Evolutionary conservation across 2,888 invertebrate species (phyloP).

Genomic region (Pterostichus niger): DNA sequence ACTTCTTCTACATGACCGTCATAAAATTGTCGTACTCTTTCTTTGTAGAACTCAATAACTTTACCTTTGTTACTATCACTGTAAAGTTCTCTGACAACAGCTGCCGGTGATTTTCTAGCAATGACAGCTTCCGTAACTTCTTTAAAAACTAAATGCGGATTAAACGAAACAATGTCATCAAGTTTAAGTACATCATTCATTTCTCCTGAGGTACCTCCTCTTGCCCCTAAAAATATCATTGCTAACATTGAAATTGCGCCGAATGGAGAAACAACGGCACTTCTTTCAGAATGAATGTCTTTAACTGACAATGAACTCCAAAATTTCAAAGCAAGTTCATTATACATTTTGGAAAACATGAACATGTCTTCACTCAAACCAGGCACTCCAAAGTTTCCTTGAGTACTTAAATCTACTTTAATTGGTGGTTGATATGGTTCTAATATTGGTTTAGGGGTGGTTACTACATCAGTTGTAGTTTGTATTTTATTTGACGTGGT

Average conservation of each 20-base stretch:
- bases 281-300: constrained; percentile 86
- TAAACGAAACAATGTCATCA: constrained; percentile 94
- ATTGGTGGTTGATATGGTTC: constrained; percentile 65
- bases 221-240: constrained; percentile 93
- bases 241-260: constrained; percentile 92
- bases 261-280: constrained; percentile 90
- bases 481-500: constrained; percentile 69
- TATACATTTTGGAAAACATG: constrained; percentile 83
- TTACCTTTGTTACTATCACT: constrained; percentile 90
- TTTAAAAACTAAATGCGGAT: constrained; percentile 91
- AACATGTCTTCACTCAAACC: constrained; percentile 85
- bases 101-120: constrained; percentile 84
- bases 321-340: constrained; percentile 91
- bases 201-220: constrained; percentile 92
- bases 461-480: constrained; percentile 64
- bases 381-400: constrained; percentile 85
- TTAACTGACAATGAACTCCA: constrained; percentile 84
- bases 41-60: constrained; percentile 91
- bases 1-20: constrained; percentile 92
- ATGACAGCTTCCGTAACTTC: constrained; percentile 91
- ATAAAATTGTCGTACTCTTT: constrained; percentile 92
- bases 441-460: constrained; percentile 70
- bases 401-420: constrained; percentile 79
- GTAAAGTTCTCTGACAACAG: constrained; percentile 90
- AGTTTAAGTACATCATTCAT: constrained; percentile 92